phyloP scores from a whole-genome alignment of 2,888 invertebrate species.

The Tetheella fluctuosa region DNA sequence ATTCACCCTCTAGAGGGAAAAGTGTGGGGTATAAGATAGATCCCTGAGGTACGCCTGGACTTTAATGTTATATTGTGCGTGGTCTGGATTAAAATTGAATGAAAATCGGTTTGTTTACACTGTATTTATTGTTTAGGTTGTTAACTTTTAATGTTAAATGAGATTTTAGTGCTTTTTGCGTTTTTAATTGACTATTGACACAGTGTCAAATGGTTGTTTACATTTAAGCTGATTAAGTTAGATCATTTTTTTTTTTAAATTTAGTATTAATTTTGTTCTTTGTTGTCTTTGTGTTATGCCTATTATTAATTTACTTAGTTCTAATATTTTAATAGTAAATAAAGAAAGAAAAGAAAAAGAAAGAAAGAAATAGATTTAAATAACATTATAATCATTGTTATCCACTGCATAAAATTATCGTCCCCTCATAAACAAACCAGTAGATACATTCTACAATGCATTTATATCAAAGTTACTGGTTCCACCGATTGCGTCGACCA shows the following conservation, averaged over 20 bases:
- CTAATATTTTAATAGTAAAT: not conserved
- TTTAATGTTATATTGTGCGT: not conserved
- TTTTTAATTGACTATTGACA: not conserved
- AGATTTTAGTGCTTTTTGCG: too few species aligned
- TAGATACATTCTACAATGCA: not conserved
- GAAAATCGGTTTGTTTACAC: constrained; percentile 1
- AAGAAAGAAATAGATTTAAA: too few species aligned
- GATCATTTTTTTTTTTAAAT: not conserved
- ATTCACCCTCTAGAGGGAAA: constrained; percentile 33
- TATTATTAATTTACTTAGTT: not conserved
- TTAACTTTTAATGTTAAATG: too few species aligned
- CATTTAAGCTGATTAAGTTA: not conserved
- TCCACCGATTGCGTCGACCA: constrained; percentile 5
- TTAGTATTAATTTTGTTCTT: not conserved
- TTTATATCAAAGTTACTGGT: not conserved
- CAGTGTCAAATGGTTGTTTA: not conserved
- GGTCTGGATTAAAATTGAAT: not conserved
- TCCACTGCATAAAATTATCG: not conserved
- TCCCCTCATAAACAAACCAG: not conserved
- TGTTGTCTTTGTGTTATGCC: not conserved
- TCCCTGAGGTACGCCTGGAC: constrained; percentile 11
- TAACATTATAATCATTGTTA: too few species aligned
- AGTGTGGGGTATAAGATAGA: constrained; percentile 12
- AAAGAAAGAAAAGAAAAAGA: too few species aligned
- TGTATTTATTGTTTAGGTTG: not conserved